Evolutionary conservation across 2,797 vertebrate genomes (phyloP).

Genomic region (Lagorchestes hirsutus): DNA sequence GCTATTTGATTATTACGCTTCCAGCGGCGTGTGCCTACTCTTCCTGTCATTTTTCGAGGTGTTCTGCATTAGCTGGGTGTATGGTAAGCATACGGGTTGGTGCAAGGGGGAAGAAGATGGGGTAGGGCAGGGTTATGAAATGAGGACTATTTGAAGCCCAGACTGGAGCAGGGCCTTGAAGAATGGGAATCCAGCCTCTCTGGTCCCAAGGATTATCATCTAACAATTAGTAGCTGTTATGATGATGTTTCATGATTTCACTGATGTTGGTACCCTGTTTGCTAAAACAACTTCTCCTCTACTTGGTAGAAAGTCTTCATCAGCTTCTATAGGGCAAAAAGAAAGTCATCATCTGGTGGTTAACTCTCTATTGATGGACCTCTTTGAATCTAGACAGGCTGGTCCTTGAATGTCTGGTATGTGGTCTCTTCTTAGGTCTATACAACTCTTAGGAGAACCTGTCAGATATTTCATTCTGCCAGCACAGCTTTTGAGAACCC

Average conservation of each 20-base stretch:
- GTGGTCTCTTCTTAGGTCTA: not conserved
- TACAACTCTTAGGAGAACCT: not conserved
- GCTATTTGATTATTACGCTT: slow-evolving; percentile 95
- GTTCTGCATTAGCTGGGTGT: slow-evolving; percentile 92
- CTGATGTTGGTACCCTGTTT: not conserved
- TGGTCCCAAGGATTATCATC: not conserved
- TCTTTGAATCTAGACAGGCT: not conserved
- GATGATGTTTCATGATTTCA: not conserved
- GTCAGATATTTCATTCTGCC: not conserved
- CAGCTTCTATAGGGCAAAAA: not conserved
- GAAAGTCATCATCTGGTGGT: not conserved
- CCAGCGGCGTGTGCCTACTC: slow-evolving; percentile 92
- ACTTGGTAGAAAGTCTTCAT: not conserved
- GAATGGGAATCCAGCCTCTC: accelerated
- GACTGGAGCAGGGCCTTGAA: not conserved
- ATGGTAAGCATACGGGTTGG: slow-evolving; percentile 86
- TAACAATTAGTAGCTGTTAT: not conserved
- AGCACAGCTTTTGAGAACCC: not conserved
- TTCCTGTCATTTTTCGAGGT: slow-evolving; percentile 91
- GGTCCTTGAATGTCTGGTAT: not conserved
- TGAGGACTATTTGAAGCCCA: not conserved
- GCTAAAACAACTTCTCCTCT: not conserved
- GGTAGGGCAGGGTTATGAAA: not conserved
- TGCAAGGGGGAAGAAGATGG: not conserved
- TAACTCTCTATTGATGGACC: not conserved